Evolutionary conservation across 2,888 invertebrate genomes (phyloP), one percentile per base, ranked within the genome.

Genomic region (Drosophila percnosoma): DNA sequence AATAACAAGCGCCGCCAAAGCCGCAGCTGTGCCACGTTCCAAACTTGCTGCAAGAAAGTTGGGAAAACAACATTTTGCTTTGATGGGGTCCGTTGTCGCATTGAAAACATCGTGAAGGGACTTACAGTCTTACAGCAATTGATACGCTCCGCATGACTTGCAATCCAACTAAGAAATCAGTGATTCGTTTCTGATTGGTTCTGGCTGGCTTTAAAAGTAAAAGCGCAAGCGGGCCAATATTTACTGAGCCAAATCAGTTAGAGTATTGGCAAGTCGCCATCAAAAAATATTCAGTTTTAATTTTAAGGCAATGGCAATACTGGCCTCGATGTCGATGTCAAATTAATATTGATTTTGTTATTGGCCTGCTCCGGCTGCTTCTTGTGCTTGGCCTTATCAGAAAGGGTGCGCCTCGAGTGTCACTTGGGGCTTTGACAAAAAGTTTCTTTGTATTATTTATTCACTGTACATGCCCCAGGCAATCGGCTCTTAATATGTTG

Each of bases 401-500:
- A 72, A 88, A 82, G 88, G 85, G 88, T 87, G 78, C 68, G 78
- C 84, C 74, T 70, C 72, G 68, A 82, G 83, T 73, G 78, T 78
- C 84, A 86, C 83, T 88, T 78, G 86, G 80, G 75, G 86, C 78
- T 80, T 83, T 84, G 88, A 85, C 89, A 87, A 75, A 82, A 89
- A 87, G 73, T 86, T 89, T 74, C 69, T 72, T 82, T 83, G 51
- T 73, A 89, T 89, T 84, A 84, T 84, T 84, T 84, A 84, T 89
- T 89, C 70, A 71, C 60, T 40, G 61, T 57, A 55, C 66, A 69
- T 68, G 72, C 64, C 55, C 36, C 13, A 42, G 67, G 80, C 83
- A 58, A 68, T 52, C 54, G 53, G 38, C 53, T 49, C 62, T 68
- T 70, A 54, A 67, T 77, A 80, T 71, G 74, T 80, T 80, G 78